These are phyloP conservation scores for Pheosia tremula DNA, from an alignment of 2,888 invertebrate species.

Conservation along the genomic window DNA sequence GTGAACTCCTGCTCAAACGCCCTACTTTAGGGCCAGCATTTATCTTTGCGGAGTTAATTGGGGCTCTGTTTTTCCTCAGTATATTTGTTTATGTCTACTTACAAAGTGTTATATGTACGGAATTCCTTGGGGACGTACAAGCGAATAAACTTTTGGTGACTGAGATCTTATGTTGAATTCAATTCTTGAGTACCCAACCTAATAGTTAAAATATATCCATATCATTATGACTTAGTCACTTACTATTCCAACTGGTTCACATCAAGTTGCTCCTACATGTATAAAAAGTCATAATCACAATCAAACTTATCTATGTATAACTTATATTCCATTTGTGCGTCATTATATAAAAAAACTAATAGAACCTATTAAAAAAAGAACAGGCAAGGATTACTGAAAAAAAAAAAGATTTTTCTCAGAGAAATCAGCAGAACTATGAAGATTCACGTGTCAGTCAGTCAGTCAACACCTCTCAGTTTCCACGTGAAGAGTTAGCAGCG, in stretches of 20 bases:
- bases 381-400: neutral
- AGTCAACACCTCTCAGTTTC: constrained; percentile 43
- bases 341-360: too few species aligned
- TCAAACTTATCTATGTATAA: too few species aligned
- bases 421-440: constrained; percentile 13
- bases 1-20: constrained; percentile 53
- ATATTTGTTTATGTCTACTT: constrained; percentile 41
- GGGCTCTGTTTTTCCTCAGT: constrained; percentile 55
- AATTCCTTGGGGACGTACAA: constrained; percentile 36
- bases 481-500: constrained; percentile 41
- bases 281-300: too few species aligned
- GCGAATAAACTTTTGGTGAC: constrained; percentile 24
- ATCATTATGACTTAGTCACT: too few species aligned
- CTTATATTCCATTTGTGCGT: too few species aligned
- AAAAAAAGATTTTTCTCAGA: neutral
- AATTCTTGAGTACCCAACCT: too few species aligned
- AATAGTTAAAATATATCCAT: too few species aligned
- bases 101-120: constrained; percentile 27
- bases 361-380: neutral
- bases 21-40: constrained; percentile 63
- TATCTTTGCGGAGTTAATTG: constrained; percentile 72
- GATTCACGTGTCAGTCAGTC: constrained; percentile 28
- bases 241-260: too few species aligned
- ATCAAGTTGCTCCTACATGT: too few species aligned
- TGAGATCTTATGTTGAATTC: neutral